Conservation (phyloP, 1,140 invertebrate species). For the Drosophila arawakana region DNA sequence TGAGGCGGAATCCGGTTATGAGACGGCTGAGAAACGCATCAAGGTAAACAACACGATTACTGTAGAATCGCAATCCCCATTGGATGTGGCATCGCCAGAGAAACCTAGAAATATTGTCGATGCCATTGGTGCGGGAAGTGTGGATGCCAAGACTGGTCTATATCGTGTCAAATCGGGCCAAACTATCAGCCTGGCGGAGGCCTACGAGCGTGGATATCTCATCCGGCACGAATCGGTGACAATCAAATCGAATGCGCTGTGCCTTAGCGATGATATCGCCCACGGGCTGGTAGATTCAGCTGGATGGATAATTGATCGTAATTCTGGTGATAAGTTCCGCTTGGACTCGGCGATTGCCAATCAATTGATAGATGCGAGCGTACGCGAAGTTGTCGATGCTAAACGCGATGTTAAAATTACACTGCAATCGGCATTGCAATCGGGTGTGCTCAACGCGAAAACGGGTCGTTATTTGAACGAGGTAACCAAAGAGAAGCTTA, state of each 20-base stretch:
- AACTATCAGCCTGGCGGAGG: constrained; percentile 91
- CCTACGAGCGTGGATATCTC: constrained; percentile 90
- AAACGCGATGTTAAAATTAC: constrained; percentile 92
- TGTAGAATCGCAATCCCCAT: constrained; percentile 78
- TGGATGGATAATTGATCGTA: constrained; percentile 92
- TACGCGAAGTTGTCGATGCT: constrained; percentile 93
- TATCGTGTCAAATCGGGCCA: constrained; percentile 88
- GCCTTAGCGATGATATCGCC: constrained; percentile 92
- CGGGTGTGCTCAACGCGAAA: constrained; percentile 91
- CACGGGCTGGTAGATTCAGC: constrained; percentile 92
- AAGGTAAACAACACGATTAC: constrained; percentile 90
- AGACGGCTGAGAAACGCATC: constrained; percentile 89
- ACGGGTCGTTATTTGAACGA: constrained; percentile 92
- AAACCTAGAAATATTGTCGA: constrained; percentile 87
- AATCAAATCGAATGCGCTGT: constrained; percentile 90
- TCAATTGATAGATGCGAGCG: constrained; percentile 90
- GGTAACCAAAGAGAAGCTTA: constrained; percentile 89
- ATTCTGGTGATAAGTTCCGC: constrained; percentile 91
- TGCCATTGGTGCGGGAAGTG: constrained; percentile 91
- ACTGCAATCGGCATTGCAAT: constrained; percentile 90
- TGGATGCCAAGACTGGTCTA: constrained; percentile 91
- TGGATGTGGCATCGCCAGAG: constrained; percentile 77
- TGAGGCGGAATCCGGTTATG: constrained; percentile 91
- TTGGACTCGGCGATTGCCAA: constrained; percentile 92
- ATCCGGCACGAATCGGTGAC: constrained; percentile 90